These are phyloP conservation scores for Kryptolebias ocellatus DNA, from an alignment of 2,797 vertebrate genomes.

Conservation along the genomic window DNA sequence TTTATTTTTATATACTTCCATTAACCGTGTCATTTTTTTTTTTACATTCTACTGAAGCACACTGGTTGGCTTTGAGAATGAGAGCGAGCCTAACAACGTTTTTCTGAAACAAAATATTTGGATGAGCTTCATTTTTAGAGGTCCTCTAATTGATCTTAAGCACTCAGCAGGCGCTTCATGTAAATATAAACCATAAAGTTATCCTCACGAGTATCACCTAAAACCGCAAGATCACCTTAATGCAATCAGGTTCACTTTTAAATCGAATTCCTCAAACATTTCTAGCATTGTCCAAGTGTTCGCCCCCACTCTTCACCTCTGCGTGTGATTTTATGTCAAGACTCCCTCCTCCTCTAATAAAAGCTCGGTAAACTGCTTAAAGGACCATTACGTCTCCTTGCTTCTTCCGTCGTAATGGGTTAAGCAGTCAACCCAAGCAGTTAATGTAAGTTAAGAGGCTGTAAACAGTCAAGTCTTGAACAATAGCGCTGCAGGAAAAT, in stretches of 20 bases:
- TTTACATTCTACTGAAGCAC: constrained; percentile 31
- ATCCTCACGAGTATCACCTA: constrained; percentile 57
- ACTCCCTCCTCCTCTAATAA: constrained; percentile 63
- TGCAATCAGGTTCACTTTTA: constrained; percentile 68
- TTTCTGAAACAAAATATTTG: constrained; percentile 52
- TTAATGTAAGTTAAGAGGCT: constrained; percentile 13
- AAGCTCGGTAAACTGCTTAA: constrained; percentile 81
- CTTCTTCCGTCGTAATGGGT: constrained; percentile 72
- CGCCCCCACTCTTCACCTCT: background rate
- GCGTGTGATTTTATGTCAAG: constrained; percentile 62
- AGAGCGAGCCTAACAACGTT: constrained; percentile 29
- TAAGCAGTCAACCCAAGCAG: constrained; percentile 52
- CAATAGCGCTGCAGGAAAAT: constrained; percentile 48
- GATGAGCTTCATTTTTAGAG: constrained; percentile 38
- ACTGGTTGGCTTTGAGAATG: constrained; percentile 34
- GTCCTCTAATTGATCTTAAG: constrained; percentile 56
- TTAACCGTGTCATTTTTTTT: constrained; percentile 55
- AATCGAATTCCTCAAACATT: constrained; percentile 77
- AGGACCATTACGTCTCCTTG: constrained; percentile 76
- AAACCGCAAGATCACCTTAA: constrained; percentile 66
- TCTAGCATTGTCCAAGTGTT: constrained; percentile 69
- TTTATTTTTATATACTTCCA: constrained; percentile 60
- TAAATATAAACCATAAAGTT: constrained; percentile 35
- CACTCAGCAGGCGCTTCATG: constrained; percentile 52
- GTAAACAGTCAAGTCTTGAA: constrained; percentile 39